phyloP scores from a whole-genome alignment of 2,888 invertebrate species.

The Aleiodes alternator region DNA sequence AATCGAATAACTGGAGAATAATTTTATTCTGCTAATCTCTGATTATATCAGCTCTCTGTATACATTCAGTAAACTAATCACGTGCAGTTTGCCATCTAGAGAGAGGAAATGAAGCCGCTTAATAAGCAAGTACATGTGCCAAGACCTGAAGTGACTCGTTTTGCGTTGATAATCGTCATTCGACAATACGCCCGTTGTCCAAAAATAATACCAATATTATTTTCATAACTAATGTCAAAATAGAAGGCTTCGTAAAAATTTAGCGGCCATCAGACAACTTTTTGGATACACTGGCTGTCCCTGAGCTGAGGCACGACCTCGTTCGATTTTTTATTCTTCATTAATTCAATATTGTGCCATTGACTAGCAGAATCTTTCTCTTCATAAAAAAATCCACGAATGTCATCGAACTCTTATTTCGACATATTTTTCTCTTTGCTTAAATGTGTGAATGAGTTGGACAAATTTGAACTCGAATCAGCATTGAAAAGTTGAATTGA shows the following conservation, averaged over 20 bases:
- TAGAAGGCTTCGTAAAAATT: not conserved
- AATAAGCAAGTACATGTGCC: constrained; percentile 26
- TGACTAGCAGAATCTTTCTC: constrained; percentile 9
- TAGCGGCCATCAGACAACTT: not conserved
- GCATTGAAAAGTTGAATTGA: too few relatives aligned
- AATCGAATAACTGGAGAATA: constrained; percentile 4
- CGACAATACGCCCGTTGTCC: constrained; percentile 22
- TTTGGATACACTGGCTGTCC: constrained; percentile 13
- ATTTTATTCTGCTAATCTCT: not conserved
- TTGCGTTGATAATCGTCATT: constrained; percentile 6
- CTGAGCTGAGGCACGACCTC: not conserved
- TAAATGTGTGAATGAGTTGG: not conserved
- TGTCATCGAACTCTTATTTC: not conserved
- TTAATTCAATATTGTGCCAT: constrained; percentile 22
- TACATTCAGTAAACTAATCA: constrained; percentile 5
- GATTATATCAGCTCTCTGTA: not conserved
- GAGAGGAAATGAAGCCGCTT: constrained; percentile 39
- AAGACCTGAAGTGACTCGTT: constrained; percentile 10
- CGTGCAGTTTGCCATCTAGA: constrained; percentile 28
- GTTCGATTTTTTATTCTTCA: constrained; percentile 2
- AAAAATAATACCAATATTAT: not conserved
- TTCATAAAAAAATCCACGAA: not conserved
- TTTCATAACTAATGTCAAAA: not conserved
- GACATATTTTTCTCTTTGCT: not conserved
- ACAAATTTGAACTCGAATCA: not conserved